These are phyloP conservation scores for Philereme vetulata DNA, from an alignment of 2,888 invertebrate species.

Conservation along the genomic window DNA sequence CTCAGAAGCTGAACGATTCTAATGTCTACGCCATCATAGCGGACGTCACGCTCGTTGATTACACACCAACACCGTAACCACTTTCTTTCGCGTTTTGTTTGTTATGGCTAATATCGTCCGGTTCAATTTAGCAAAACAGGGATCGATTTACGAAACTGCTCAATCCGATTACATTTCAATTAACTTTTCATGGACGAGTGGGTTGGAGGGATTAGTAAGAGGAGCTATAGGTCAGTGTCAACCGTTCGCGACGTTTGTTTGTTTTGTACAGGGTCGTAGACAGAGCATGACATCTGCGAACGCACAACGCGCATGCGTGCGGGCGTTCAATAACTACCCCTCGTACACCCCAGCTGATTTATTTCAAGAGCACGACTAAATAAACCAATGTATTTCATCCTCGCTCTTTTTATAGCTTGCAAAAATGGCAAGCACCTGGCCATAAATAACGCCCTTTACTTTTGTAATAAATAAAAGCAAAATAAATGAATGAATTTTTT, in stretches of 20 bases:
- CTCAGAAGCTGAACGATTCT: constrained; percentile 65
- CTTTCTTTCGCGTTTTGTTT: constrained; percentile 77
- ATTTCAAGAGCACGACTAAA: constrained; percentile 41
- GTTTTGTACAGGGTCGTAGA: constrained; percentile 64
- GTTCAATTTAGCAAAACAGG: constrained; percentile 6
- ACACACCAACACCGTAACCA: constrained; percentile 61
- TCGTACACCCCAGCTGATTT: constrained; percentile 55
- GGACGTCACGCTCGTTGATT: constrained; percentile 67
- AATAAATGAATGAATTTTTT: no score
- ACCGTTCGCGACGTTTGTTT: constrained; percentile 69
- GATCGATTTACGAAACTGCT: background rate
- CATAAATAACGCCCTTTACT: background rate
- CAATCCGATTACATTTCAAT: constrained; percentile 4
- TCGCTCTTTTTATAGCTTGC: constrained; percentile 17
- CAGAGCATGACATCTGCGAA: constrained; percentile 48
- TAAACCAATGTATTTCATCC: constrained; percentile 22
- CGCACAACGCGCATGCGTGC: constrained; percentile 68
- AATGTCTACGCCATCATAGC: constrained; percentile 63
- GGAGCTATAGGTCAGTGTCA: constrained; percentile 69
- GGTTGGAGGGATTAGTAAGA: constrained; percentile 41
- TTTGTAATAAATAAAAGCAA: no score
- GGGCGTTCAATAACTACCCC: constrained; percentile 71
- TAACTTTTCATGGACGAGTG: constrained; percentile 30
- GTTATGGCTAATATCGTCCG: constrained; percentile 41
- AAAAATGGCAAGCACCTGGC: constrained; percentile 6